These are phyloP conservation scores for Aphyosemion australe DNA, from an alignment of 2,113 vertebrate species.

Conservation along the genomic window DNA sequence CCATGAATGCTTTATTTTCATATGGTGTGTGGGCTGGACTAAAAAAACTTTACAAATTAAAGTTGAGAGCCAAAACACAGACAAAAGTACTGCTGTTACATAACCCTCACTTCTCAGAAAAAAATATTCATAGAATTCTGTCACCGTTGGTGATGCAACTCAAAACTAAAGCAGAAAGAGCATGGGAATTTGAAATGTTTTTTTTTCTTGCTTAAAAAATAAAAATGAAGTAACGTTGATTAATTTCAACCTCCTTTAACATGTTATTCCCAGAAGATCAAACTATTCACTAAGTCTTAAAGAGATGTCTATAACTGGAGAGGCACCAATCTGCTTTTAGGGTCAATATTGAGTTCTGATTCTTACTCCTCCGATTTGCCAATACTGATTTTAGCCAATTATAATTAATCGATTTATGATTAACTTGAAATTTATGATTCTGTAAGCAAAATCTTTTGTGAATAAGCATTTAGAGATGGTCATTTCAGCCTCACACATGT, in stretches of 20 bases:
- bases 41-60: slow-evolving; percentile 32
- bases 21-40: neutral
- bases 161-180: neutral
- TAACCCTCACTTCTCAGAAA: neutral
- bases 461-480: too few relatives aligned
- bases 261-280: neutral
- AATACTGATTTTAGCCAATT: too few relatives aligned
- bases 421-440: too few relatives aligned
- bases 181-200: neutral
- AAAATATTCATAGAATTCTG: neutral
- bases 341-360: too few relatives aligned
- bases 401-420: too few relatives aligned
- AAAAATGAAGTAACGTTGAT: neutral
- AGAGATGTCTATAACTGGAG: slow-evolving; percentile 46
- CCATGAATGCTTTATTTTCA: slow-evolving; percentile 18
- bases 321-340: too few relatives aligned
- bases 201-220: neutral
- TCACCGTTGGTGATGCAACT: neutral
- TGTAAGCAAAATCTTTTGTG: too few relatives aligned
- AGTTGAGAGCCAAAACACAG: slow-evolving; percentile 6
- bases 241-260: too few relatives aligned
- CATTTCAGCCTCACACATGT: too few relatives aligned
- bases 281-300: slow-evolving; percentile 54
- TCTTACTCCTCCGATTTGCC: too few relatives aligned
- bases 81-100: neutral